Conservation (phyloP, 2,113 vertebrate species). For the Triplophysa siluroides region DNA sequence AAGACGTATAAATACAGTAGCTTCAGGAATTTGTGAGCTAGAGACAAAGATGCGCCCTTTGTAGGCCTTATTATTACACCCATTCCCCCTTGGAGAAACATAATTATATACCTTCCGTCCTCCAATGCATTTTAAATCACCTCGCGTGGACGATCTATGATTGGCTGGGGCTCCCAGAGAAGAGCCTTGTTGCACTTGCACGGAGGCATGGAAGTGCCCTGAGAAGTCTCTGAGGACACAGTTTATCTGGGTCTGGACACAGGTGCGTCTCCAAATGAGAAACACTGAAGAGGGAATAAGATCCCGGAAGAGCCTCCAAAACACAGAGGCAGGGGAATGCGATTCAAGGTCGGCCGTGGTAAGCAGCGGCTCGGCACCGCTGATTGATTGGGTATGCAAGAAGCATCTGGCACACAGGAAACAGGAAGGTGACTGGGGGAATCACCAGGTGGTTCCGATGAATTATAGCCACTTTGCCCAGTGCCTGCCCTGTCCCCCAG, state of each 20-base stretch:
- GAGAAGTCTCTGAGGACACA: conserved; percentile 41
- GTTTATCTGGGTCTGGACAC: conserved; percentile 64
- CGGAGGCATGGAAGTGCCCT: conserved; percentile 52
- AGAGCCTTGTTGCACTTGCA: conserved; percentile 32
- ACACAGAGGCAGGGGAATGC: conserved; percentile 51
- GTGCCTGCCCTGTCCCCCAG: conserved; percentile 50
- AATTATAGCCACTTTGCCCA: conserved; percentile 65
- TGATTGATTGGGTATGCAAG: conserved; percentile 72
- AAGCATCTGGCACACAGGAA: conserved; percentile 76
- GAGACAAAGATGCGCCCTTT: not conserved
- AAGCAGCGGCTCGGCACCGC: conserved; percentile 56
- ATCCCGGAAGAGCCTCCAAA: conserved; percentile 54
- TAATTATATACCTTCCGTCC: conserved; percentile 49
- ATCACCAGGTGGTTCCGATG: conserved; percentile 73
- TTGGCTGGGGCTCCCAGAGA: conserved; percentile 22
- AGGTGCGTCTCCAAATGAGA: conserved; percentile 73
- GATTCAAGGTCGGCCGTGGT: conserved; percentile 72
- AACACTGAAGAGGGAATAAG: conserved; percentile 59
- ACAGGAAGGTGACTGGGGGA: conserved; percentile 70
- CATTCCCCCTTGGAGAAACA: conserved; percentile 35
- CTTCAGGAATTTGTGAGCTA: not conserved
- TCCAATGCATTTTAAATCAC: conserved; percentile 43
- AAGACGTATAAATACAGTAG: conserved; percentile 26
- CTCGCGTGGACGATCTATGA: conserved; percentile 39
- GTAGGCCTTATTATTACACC: conserved; percentile 45